Conservation (phyloP, 2,888 invertebrate species). For the Andrena haemorrhoa region DNA sequence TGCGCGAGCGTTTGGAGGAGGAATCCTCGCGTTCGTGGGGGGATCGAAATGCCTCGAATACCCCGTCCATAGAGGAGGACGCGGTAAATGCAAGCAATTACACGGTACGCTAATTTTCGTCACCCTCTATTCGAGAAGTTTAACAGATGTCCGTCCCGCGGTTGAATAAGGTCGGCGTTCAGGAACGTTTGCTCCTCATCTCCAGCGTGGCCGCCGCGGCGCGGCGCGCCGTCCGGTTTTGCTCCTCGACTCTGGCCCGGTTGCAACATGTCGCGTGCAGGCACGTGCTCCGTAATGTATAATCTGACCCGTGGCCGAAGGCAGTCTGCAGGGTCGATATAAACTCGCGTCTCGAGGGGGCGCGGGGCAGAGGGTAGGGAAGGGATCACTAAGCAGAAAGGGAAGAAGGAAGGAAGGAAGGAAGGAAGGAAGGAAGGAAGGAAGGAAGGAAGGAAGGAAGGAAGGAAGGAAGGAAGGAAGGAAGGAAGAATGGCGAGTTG, state of each 20-base stretch:
- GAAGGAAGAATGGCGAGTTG: constrained; percentile 5
- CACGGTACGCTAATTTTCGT: constrained; percentile 4
- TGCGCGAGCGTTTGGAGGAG: background rate
- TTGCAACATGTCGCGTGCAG: constrained; percentile 74
- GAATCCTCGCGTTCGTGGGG: constrained; percentile 8
- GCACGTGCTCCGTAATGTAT: constrained; percentile 72
- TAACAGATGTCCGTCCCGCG: constrained; percentile 37
- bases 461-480: background rate
- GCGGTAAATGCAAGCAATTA: background rate
- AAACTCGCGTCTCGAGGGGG: constrained; percentile 53
- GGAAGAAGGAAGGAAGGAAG: background rate
- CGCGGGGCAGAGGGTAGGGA: constrained; percentile 1
- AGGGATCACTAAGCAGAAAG: background rate
- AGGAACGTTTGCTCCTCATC: constrained; percentile 25
- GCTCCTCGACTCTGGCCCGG: constrained; percentile 47
- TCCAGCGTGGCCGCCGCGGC: background rate
- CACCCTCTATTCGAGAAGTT: constrained; percentile 8
- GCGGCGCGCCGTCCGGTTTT: constrained; percentile 25
- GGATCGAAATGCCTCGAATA: constrained; percentile 1
- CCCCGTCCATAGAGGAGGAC: background rate
- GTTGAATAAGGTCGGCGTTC: constrained; percentile 27
- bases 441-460: background rate
- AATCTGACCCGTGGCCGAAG: constrained; percentile 69
- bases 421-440: background rate
- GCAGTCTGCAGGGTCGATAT: constrained; percentile 61